These are phyloP conservation scores for Lates japonicus DNA, from an alignment of 2,797 vertebrate genomes.

Conservation along the genomic window DNA sequence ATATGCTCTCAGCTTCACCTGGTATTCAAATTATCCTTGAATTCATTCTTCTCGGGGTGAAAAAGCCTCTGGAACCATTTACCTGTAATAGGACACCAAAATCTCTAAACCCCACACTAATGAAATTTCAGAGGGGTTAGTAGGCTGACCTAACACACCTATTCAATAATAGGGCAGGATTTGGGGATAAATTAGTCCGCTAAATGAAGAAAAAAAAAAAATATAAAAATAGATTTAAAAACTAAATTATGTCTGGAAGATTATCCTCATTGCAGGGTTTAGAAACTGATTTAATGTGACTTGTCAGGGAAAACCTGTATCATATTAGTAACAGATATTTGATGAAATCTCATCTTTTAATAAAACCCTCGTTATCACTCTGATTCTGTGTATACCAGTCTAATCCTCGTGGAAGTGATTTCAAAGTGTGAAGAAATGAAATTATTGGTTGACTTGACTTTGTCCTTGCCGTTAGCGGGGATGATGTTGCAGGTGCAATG, in stretches of 20 bases:
- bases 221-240: slow-evolving; percentile 40
- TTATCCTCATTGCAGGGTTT: slow-evolving; percentile 39
- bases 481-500: slow-evolving; percentile 67
- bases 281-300: slow-evolving; percentile 39
- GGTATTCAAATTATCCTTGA: background rate
- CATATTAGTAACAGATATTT: slow-evolving; percentile 56
- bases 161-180: slow-evolving; percentile 21
- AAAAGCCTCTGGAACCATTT: slow-evolving; percentile 26
- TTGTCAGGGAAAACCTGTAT: slow-evolving; percentile 36
- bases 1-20: background rate
- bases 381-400: slow-evolving; percentile 24
- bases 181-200: background rate
- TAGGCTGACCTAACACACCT: slow-evolving; percentile 14
- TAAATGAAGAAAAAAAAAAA: slow-evolving; percentile 26
- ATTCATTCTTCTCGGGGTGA: slow-evolving; percentile 16
- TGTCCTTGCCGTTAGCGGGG: slow-evolving; percentile 50
- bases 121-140: slow-evolving; percentile 38
- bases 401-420: slow-evolving; percentile 64
- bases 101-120: slow-evolving; percentile 41
- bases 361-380: slow-evolving; percentile 40
- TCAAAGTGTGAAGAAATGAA: slow-evolving; percentile 63
- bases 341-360: slow-evolving; percentile 63
- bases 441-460: slow-evolving; percentile 31
- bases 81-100: slow-evolving; percentile 31
- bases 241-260: slow-evolving; percentile 23